phyloP scores from a whole-genome alignment of 2,888 invertebrate species.

The Drosophila stalkeri region DNA sequence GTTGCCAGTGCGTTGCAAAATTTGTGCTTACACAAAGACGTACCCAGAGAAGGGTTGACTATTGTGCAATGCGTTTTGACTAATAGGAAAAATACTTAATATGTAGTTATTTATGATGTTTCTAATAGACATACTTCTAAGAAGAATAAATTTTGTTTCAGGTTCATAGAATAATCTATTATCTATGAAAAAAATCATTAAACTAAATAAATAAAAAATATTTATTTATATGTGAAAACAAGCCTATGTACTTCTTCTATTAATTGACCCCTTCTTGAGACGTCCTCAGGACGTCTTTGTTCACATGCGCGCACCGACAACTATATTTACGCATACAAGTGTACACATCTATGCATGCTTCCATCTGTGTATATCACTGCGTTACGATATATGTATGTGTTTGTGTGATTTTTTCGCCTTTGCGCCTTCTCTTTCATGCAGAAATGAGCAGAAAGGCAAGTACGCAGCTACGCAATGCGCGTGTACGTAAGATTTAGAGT shows the following conservation, averaged over 20 bases:
- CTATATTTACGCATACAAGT: background rate
- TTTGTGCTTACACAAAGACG: background rate
- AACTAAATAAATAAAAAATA: no score
- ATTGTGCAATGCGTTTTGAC: no score
- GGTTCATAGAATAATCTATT: no score
- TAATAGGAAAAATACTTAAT: no score
- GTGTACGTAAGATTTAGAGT: background rate
- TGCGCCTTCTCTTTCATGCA: background rate
- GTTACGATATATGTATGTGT: background rate
- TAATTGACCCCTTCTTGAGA: background rate
- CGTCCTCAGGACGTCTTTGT: background rate
- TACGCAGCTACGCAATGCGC: background rate
- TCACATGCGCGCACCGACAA: background rate
- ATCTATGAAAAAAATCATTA: no score
- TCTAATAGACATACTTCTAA: no score
- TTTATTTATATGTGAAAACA: no score
- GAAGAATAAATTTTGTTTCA: no score
- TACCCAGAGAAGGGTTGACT: background rate
- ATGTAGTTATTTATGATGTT: no score
- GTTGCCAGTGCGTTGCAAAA: constrained; percentile 19
- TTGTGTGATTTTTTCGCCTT: background rate
- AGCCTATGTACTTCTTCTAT: no score
- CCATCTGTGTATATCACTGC: background rate
- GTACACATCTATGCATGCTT: background rate
- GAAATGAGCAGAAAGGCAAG: background rate